phyloP scores from a whole-genome alignment of 2,113 vertebrate genomes.

The Corapipo altera region DNA sequence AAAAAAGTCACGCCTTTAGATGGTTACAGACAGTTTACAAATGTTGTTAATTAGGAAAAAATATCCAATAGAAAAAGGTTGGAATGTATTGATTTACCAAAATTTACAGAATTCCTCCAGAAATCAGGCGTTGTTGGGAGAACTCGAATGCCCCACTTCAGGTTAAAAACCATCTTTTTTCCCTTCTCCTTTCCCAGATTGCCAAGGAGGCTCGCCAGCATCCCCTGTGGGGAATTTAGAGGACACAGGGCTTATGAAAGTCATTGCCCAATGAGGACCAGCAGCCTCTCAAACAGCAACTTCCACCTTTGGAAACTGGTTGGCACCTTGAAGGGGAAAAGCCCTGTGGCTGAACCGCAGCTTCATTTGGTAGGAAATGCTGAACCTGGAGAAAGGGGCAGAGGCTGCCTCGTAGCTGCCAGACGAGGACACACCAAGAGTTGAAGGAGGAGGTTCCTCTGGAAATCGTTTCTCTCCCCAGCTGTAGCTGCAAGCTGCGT shows the following conservation, averaged over 20 bases:
- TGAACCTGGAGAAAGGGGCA: background rate
- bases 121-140: background rate
- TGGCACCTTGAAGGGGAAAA: fast-evolving
- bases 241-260: background rate
- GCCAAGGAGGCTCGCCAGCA: fast-evolving
- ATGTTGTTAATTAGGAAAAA: background rate
- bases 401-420: fast-evolving
- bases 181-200: background rate
- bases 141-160: background rate
- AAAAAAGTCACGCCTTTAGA: background rate
- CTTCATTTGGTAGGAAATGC: background rate
- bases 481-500: background rate
- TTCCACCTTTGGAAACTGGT: fast-evolving
- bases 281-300: background rate
- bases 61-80: background rate
- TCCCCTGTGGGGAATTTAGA: too few species aligned
- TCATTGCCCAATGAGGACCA: background rate
- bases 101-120: background rate
- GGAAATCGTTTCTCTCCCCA: background rate
- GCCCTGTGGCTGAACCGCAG: fast-evolving
- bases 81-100: background rate
- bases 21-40: background rate
- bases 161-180: background rate
- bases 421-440: fast-evolving
- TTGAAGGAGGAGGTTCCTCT: background rate